Percentiles rank a stretch among this genome's conserved stretches.
These are phyloP conservation scores for Cybosia mesomella DNA, from an alignment of 2,888 invertebrate genomes.

Conservation along the genomic window DNA sequence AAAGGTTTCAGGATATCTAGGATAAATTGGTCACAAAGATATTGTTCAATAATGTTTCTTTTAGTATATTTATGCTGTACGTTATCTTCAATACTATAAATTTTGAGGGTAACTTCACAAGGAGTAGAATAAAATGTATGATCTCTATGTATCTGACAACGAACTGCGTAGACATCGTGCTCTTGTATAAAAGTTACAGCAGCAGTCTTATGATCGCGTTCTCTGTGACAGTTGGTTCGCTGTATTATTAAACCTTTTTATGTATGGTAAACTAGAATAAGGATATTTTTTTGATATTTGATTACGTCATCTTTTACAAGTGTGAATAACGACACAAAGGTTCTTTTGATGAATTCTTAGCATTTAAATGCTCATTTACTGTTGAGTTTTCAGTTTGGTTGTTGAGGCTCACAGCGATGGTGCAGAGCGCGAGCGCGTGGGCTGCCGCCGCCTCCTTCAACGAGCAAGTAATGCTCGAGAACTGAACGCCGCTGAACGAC, in stretches of 20 bases:
- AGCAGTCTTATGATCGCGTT: constrained; percentile 6
- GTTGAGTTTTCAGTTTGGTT: too few species aligned
- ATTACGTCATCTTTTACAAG: neutral
- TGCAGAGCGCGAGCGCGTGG: too few species aligned
- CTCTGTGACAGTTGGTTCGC: neutral
- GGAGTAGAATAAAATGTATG: neutral
- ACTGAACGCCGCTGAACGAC: too few species aligned
- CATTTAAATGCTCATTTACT: too few species aligned
- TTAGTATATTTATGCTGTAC: neutral
- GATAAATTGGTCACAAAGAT: neutral
- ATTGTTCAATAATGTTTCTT: neutral
- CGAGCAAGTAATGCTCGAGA: too few species aligned
- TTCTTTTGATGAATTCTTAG: neutral
- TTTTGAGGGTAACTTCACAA: neutral
- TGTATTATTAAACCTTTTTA: constrained; percentile 11
- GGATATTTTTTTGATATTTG: neutral
- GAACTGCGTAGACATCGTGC: neutral
- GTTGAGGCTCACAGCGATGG: too few species aligned
- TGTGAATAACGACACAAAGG: neutral
- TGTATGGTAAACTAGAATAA: neutral
- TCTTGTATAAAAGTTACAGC: constrained; percentile 7
- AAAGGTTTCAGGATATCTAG: neutral
- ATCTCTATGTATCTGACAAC: neutral
- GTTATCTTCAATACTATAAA: constrained; percentile 1
- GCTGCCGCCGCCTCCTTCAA: too few species aligned